A percentile compares a stretch with the other conserved stretches of the same genome.
Evolutionary conservation across 2,888 invertebrate species (phyloP).

Genomic region (Antheraea yamamai): DNA sequence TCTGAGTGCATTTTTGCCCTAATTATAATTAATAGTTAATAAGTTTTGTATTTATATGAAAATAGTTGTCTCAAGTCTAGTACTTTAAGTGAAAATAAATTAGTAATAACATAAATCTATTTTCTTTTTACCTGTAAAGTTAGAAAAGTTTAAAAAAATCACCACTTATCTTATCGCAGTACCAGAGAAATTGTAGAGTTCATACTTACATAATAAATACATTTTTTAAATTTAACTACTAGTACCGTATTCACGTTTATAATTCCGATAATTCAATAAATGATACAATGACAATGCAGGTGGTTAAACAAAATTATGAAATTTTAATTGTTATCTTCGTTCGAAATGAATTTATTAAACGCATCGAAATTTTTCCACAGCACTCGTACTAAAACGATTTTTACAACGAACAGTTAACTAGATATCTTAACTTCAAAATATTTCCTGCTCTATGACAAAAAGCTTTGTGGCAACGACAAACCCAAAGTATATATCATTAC

Average conservation of each 20-base stretch:
- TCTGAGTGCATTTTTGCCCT: conserved; percentile 57
- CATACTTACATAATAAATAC: background rate
- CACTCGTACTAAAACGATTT: no score
- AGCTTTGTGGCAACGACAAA: no score
- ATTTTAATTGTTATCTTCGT: no score
- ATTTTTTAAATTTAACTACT: no score
- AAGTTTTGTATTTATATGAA: conserved; percentile 41
- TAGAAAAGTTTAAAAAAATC: background rate
- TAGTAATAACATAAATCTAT: background rate
- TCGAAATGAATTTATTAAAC: no score
- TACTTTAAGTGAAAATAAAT: conserved; percentile 4
- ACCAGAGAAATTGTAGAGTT: background rate
- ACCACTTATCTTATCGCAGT: background rate
- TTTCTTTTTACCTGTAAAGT: conserved; percentile 18
- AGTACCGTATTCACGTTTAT: no score
- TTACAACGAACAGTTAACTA: no score
- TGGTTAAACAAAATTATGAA: no score
- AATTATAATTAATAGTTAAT: conserved; percentile 42
- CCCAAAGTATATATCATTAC: no score
- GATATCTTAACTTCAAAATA: no score
- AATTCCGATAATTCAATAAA: background rate
- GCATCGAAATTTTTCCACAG: no score
- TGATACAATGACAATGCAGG: background rate
- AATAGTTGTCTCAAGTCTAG: conserved; percentile 5
- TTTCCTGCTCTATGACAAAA: no score